phyloP scores from a whole-genome alignment of 2,888 invertebrate species.

The Hydrotaea diabolus region DNA sequence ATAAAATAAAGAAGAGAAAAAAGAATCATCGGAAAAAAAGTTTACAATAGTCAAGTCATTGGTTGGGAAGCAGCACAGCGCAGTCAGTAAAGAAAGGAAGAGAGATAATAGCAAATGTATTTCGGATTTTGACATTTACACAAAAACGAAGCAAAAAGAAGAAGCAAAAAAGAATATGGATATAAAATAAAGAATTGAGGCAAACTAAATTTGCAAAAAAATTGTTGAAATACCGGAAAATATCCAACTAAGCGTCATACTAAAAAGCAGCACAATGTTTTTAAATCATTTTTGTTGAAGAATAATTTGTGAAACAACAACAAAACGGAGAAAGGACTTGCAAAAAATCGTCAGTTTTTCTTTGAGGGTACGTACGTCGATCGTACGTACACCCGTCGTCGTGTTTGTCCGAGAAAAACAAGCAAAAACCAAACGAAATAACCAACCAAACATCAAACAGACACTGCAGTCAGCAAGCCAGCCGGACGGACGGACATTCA shows the following conservation, averaged over 20 bases:
- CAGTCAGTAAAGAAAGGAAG: not conserved
- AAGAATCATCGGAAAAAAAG: not conserved
- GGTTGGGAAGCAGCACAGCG: conserved; percentile 5
- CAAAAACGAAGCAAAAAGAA: conserved; percentile 15
- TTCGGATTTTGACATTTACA: conserved; percentile 56
- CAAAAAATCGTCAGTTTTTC: conserved; percentile 19
- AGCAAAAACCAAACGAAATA: conserved; percentile 45
- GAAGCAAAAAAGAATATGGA: conserved; percentile 24
- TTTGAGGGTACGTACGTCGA: conserved; percentile 65
- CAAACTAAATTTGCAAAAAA: not conserved
- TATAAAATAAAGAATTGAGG: conserved; percentile 56
- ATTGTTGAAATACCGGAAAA: not conserved
- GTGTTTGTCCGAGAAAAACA: conserved; percentile 38
- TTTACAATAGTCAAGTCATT: conserved; percentile 39
- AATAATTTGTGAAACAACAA: conserved; percentile 5
- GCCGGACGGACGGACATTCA: not conserved
- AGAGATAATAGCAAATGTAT: conserved; percentile 25
- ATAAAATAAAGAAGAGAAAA: not conserved
- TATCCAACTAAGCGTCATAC: not conserved
- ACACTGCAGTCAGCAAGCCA: not conserved
- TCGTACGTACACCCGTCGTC: conserved; percentile 64
- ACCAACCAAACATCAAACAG: conserved; percentile 8
- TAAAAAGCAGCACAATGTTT: conserved; percentile 10
- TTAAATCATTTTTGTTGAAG: conserved; percentile 11
- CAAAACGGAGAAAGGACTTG: conserved; percentile 16